These are phyloP conservation scores for Caradrina kadenii DNA, from an alignment of 2,888 invertebrate species.

Conservation along the genomic window DNA sequence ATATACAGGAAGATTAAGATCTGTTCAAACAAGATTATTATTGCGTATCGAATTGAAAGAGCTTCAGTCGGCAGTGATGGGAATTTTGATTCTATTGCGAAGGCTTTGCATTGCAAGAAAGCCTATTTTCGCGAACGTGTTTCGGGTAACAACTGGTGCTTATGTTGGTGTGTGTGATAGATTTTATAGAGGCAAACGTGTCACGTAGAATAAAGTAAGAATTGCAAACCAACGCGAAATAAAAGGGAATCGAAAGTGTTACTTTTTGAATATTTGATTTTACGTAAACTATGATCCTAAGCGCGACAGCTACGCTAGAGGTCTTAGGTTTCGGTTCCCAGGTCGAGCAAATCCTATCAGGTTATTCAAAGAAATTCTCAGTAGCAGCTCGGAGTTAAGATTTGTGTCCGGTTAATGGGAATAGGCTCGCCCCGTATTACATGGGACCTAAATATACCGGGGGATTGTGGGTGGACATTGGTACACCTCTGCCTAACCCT, in stretches of 20 bases:
- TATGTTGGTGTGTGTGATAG: neutral
- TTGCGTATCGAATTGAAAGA: constrained; percentile 23
- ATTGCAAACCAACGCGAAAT: neutral
- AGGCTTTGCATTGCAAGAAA: neutral
- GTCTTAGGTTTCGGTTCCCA: too few relatives aligned
- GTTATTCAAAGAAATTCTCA: too few relatives aligned
- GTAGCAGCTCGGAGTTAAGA: too few relatives aligned
- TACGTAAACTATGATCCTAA: neutral
- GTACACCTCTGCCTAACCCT: too few relatives aligned
- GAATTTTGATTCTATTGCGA: constrained; percentile 22
- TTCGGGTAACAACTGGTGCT: neutral
- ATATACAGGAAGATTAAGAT: constrained; percentile 22
- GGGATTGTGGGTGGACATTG: too few relatives aligned
- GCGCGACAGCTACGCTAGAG: too few relatives aligned
- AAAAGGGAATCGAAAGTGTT: neutral
- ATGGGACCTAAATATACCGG: too few relatives aligned
- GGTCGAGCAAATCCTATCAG: too few relatives aligned
- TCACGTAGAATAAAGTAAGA: neutral
- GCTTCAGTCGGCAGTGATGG: constrained; percentile 4
- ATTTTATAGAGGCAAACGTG: neutral
- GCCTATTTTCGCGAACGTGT: constrained; percentile 15
- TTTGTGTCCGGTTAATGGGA: too few relatives aligned
- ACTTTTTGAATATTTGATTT: neutral
- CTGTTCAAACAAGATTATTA: constrained; percentile 22
- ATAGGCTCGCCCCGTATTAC: too few relatives aligned